Evolutionary conservation across 2,113 vertebrate species (phyloP).

Genomic region (Camelus bactrianus): DNA sequence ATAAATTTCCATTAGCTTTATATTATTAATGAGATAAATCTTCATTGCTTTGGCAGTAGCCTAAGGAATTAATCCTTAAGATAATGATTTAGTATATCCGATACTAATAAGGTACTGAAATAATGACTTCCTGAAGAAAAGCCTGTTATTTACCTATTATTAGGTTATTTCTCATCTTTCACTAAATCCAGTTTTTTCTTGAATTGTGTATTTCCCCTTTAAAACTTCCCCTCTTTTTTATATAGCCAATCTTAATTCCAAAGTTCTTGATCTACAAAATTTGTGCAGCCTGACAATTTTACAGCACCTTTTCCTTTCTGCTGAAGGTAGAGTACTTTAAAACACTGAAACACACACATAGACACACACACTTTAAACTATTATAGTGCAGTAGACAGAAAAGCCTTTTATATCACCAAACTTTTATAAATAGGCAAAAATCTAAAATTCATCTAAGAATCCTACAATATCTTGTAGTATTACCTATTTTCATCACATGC

Average conservation of each 20-base stretch:
- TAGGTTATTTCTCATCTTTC: slow-evolving; percentile 23
- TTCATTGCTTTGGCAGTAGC: slow-evolving; percentile 49
- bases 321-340: slow-evolving; percentile 34
- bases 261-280: slow-evolving; percentile 44
- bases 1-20: slow-evolving; percentile 64
- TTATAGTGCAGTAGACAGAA: slow-evolving; percentile 36
- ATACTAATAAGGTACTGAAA: slow-evolving; percentile 55
- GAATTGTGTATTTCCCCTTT: neutral
- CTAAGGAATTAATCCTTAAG: slow-evolving; percentile 63
- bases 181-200: neutral
- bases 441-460: slow-evolving; percentile 60
- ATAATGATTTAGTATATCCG: slow-evolving; percentile 40
- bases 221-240: slow-evolving; percentile 36
- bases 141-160: slow-evolving; percentile 54
- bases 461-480: neutral
- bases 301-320: neutral
- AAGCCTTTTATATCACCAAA: neutral
- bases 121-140: slow-evolving; percentile 66
- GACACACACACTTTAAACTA: neutral
- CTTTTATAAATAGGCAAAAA: slow-evolving; percentile 42
- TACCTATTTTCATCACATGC: neutral
- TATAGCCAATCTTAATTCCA: slow-evolving; percentile 37
- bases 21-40: slow-evolving; percentile 41
- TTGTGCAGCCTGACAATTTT: slow-evolving; percentile 19
- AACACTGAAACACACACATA: neutral